phyloP scores from a whole-genome alignment of 1,140 invertebrate genomes.

The Wiebesia pumilae region DNA sequence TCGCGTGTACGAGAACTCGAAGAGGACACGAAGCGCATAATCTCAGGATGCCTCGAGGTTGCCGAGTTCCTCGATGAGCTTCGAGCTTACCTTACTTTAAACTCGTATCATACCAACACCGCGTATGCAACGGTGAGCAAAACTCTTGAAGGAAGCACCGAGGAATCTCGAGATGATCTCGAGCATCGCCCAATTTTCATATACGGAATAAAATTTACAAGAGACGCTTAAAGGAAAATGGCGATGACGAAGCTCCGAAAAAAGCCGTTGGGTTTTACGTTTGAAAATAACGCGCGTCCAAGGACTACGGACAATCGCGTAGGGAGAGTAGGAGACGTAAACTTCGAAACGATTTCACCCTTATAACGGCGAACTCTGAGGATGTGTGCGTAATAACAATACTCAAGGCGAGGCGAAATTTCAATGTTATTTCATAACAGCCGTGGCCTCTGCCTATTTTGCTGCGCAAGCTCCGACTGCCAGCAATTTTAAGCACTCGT shows the following conservation, averaged over 20 bases:
- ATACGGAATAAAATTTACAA: conserved; percentile 14
- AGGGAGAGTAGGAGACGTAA: background rate
- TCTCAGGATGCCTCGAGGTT: background rate
- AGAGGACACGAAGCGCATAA: background rate
- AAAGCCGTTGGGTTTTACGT: background rate
- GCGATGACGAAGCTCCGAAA: background rate
- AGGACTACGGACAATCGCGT: background rate
- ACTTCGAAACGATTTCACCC: conserved; percentile 16
- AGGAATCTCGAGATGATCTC: too few relatives aligned
- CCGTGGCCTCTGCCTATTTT: background rate
- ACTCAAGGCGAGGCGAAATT: background rate
- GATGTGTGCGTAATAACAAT: conserved; percentile 35
- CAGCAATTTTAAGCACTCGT: conserved; percentile 22
- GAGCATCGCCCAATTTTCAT: background rate
- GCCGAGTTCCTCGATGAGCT: background rate
- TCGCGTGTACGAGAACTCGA: background rate
- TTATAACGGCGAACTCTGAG: conserved; percentile 17
- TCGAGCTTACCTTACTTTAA: background rate
- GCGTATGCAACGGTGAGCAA: too few relatives aligned
- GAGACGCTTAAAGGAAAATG: background rate
- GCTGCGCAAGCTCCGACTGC: background rate
- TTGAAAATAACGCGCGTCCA: conserved; percentile 24
- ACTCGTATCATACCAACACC: background rate
- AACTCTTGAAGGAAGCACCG: too few relatives aligned
- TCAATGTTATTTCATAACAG: too few relatives aligned